Conservation (phyloP, 2,888 invertebrate species). For the Eupeodes latifasciatus region DNA sequence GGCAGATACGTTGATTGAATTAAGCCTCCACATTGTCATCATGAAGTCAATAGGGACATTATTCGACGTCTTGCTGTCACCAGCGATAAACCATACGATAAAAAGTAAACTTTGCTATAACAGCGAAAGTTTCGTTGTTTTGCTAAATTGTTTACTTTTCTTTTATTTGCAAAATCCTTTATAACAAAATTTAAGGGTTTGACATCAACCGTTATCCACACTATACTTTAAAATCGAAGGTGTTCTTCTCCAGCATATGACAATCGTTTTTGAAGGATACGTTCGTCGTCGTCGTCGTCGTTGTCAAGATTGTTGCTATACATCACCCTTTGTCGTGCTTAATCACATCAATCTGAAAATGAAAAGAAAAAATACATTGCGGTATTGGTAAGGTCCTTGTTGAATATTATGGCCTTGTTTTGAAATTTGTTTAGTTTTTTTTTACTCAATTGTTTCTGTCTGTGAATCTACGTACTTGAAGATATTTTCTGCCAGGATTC, state of each 20-base stretch:
- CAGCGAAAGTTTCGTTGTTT: too few species aligned
- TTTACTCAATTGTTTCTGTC: conserved; percentile 28
- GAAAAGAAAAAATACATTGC: conserved; percentile 8
- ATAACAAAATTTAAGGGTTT: too few species aligned
- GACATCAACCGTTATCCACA: too few species aligned
- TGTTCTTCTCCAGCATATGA: neutral
- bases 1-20: too few species aligned
- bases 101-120: too few species aligned
- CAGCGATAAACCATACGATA: too few species aligned
- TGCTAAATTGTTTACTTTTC: too few species aligned
- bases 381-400: neutral
- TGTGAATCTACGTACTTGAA: neutral
- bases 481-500: neutral
- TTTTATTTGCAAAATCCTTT: too few species aligned
- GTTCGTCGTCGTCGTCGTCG: neutral
- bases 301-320: conserved; percentile 15
- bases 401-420: conserved; percentile 23
- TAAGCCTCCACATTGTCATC: too few species aligned
- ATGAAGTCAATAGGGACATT: too few species aligned
- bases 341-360: conserved; percentile 21
- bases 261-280: conserved; percentile 19
- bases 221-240: too few species aligned
- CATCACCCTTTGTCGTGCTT: neutral
- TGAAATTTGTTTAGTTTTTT: neutral
- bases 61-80: too few species aligned